These are phyloP conservation scores for Calcarius ornatus DNA, from an alignment of 2,113 vertebrate species.

Conservation along the genomic window DNA sequence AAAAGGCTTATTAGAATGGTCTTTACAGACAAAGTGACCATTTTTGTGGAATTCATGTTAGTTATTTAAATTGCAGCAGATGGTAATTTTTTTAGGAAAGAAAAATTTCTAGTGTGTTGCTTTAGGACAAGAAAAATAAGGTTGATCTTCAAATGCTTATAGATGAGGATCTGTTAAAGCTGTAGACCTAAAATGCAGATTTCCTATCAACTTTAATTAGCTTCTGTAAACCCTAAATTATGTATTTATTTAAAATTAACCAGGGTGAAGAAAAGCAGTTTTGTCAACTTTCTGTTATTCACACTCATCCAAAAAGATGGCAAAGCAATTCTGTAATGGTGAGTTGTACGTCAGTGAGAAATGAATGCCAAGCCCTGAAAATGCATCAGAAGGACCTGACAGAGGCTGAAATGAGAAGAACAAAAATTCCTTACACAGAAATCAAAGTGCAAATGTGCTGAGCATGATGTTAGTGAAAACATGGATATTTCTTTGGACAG, in stretches of 20 bases:
- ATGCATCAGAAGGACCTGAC: neutral
- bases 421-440: neutral
- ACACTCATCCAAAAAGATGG: neutral
- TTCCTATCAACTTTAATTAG: slow-evolving; percentile 34
- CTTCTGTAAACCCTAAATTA: neutral
- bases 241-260: slow-evolving; percentile 1
- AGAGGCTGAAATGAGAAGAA: neutral
- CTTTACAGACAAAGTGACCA: neutral
- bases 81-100: neutral
- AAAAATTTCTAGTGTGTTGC: neutral
- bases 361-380: neutral
- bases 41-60: neutral
- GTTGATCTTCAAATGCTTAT: slow-evolving; percentile 17
- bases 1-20: neutral
- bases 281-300: neutral
- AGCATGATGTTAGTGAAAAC: neutral
- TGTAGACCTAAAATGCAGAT: slow-evolving; percentile 29
- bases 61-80: slow-evolving; percentile 20
- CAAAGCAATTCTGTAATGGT: neutral
- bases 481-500: neutral
- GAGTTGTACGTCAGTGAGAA: neutral
- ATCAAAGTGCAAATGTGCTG: neutral
- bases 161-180: slow-evolving; percentile 24
- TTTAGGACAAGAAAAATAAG: slow-evolving; percentile 18
- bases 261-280: neutral